Base-by-base conservation (phyloP, 1,140 invertebrate species). In the Parapsyche elsis region DNA sequence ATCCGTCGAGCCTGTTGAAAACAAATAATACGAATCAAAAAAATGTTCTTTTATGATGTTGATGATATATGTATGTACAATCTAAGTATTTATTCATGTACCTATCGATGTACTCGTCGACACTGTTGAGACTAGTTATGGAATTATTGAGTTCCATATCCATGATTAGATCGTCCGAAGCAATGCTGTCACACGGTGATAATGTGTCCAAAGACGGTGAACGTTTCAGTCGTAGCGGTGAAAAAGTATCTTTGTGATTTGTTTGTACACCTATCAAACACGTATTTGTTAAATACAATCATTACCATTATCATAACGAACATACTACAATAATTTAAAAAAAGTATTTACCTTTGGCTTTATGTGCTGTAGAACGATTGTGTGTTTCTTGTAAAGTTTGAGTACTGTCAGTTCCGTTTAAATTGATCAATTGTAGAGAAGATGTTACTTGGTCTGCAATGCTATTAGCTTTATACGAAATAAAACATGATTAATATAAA, bases 111-210 rank as follows among this genome's bases (percentile, higher is more conserved):
- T 91, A 91, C 85, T 94, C 93, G 74, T 93, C 91, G 38, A 93
- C 93, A 84, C 93, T 94, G 76, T 93, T 91, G 74, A 93, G 89
- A 84, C 92, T 89, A 57, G 88, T 89, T 80, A 89, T 86, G 73
- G 88, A 89, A 76, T 86, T 86, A 46, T 87, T 93, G 23, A 92
- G 87, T 80, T 95, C 94, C 84, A 93, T 95, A 88, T 95, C 94
- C 89, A 95, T 92, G 93, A 95, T 95, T 44, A 95, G 90, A 87
- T 95, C 94, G 84, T 95, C 94, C 0, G 94, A 95, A 24, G 93
- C 93, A 21, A 95, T 92, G 83, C 94, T 94, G 80, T 94, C 93
- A 84, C 93, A 94, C 38, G 93, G 92, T 53, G 94, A 95, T 21
- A 95, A 85, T 0, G 94, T 95, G 80, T 94, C 94, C 57, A 95